Conservation (phyloP, 1,140 invertebrate species). For the Zelostemma sp. region DNA sequence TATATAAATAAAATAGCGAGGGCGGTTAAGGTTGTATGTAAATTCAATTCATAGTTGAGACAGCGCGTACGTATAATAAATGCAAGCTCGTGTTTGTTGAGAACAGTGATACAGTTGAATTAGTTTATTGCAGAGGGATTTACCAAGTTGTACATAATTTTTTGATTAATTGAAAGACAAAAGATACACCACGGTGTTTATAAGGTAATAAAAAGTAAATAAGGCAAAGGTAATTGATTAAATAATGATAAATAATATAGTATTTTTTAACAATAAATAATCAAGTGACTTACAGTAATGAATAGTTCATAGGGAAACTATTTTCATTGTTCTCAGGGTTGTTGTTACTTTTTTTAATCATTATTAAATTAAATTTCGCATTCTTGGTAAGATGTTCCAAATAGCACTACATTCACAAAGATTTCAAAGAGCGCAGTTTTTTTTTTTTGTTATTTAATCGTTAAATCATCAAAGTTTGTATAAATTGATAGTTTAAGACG, state of each 20-base stretch:
- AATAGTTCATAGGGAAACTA: conserved; percentile 60
- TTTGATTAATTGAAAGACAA: conserved; percentile 40
- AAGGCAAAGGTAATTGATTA: conserved; percentile 39
- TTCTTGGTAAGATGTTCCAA: conserved; percentile 34
- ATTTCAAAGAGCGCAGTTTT: conserved; percentile 36
- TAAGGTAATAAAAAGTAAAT: conserved; percentile 42
- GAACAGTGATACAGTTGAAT: conserved; percentile 53
- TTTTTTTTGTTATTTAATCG: conserved; percentile 44
- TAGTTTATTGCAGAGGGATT: conserved; percentile 57
- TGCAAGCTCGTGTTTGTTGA: conserved; percentile 43
- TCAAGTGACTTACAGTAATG: conserved; percentile 59
- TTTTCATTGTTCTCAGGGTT: conserved; percentile 66
- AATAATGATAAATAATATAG: conserved; percentile 62
- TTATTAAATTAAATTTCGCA: conserved; percentile 4
- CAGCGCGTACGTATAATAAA: conserved; percentile 38
- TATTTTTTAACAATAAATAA: conserved; percentile 64
- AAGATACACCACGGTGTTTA: conserved; percentile 31
- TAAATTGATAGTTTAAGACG: conserved; percentile 46
- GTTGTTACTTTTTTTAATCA: conserved; percentile 53
- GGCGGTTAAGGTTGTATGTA: conserved; percentile 18
- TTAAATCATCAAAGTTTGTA: conserved; percentile 40
- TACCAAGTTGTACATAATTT: conserved; percentile 49
- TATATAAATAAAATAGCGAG: conserved; percentile 26
- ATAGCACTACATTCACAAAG: conserved; percentile 3
- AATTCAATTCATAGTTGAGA: conserved; percentile 45